Base-by-base conservation (phyloP, 2,888 invertebrate species). In the Patella caerulea region DNA sequence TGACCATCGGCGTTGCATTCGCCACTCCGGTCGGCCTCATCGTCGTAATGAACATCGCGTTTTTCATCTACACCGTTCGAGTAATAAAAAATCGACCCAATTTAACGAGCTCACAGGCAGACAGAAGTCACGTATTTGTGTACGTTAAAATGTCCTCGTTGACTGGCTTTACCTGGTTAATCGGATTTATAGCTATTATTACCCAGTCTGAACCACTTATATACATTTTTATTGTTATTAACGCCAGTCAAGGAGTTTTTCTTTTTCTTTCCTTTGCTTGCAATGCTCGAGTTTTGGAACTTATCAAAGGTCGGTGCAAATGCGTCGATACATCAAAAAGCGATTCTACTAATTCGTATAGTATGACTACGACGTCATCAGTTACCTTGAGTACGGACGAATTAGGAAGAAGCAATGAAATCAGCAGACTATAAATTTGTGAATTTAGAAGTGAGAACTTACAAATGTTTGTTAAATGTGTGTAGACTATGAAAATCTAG, bases 141-240 rank as follows among this genome's bases (percentile, higher is more conserved):
- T 84, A 84, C 76, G 71, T 81, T 24, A 82, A 83, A 55, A 72
- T 84, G 71, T 84, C 83, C 65, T 78, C 82, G 3, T 74, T 84
- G 12, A 83, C 83, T 3, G 84, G 84, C 24, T 53, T 82, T 56
- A 80, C 79, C 45, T 83, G 82, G 79, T 65, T 78, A 12, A 56
- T 82, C 4, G 80, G 76, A 14, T 78, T 80, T 34, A 45, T 81
- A 12, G 81, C 79, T 65, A 45, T 71, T n/a, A 71, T 71, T 12
- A 71, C 72, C 9, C 65, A 52, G 24, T 29, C 56, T 65, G 74
- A 72, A 56, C 73, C 45, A 14, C 72, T 79, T 17, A 72, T 72
- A 7, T 79, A 77, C 72, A 14, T 79, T 14, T 79, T 79, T 73
- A 79, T 78, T 14, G 55, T 80, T 5, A 70, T 83, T 12, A 79